These are phyloP conservation scores for Numenius phaeopus DNA, from an alignment of 2,797 vertebrate genomes.

Conservation along the genomic window DNA sequence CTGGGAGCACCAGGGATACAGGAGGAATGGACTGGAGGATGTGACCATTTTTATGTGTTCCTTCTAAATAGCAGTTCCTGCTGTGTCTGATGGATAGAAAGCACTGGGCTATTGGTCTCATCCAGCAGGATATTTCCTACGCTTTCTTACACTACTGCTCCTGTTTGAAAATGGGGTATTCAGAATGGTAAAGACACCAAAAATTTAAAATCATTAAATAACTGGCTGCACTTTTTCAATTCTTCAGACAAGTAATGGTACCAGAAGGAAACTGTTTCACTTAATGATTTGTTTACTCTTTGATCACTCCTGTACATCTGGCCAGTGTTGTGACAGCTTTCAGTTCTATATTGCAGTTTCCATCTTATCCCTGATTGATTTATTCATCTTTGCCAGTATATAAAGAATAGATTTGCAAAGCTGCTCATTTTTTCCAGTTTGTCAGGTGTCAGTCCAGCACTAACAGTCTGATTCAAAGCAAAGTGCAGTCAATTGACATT, in stretches of 20 bases:
- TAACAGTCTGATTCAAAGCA: slow-evolving; percentile 27
- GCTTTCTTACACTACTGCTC: not conserved
- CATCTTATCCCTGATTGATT: slow-evolving; percentile 52
- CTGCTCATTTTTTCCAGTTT: slow-evolving; percentile 61
- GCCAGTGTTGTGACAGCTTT: slow-evolving; percentile 68
- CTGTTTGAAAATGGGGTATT: not conserved
- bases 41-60: not conserved
- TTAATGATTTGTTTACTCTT: slow-evolving; percentile 68
- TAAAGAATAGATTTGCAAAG: slow-evolving; percentile 33
- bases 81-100: not conserved
- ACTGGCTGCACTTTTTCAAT: not conserved
- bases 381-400: slow-evolving; percentile 40
- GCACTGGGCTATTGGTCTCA: not conserved
- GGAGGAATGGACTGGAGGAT: not conserved
- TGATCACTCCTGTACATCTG: slow-evolving; percentile 57
- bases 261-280: slow-evolving; percentile 49
- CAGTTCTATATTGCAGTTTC: slow-evolving; percentile 50
- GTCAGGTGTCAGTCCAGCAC: slow-evolving; percentile 54
- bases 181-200: not conserved
- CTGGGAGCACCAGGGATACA: not conserved
- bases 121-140: not conserved
- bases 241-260: slow-evolving; percentile 24
- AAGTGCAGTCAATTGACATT: not conserved
- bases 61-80: not conserved
- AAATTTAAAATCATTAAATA: not conserved